These are phyloP conservation scores for Menidia beryllina DNA, from an alignment of 2,113 vertebrate genomes.

Conservation along the genomic window DNA sequence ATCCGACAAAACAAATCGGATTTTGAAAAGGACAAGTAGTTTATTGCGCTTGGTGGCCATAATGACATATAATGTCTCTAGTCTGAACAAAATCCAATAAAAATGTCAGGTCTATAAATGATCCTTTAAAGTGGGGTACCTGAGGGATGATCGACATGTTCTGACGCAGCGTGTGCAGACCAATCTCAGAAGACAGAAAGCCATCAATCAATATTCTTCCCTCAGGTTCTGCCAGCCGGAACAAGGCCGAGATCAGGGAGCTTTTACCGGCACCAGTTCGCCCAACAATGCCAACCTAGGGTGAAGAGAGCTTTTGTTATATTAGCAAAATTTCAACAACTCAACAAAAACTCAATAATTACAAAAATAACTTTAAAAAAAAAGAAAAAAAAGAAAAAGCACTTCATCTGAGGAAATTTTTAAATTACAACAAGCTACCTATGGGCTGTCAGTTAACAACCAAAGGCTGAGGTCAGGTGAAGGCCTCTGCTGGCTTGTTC, in stretches of 20 bases:
- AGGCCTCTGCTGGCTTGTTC: not conserved
- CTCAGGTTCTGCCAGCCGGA: constrained; percentile 91
- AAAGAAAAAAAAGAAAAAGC: no score
- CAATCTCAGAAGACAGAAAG: constrained; percentile 89
- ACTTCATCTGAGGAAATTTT: not conserved
- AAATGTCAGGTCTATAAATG: not conserved
- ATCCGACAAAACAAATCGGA: constrained; percentile 23
- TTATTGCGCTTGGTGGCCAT: not conserved
- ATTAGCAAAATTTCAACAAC: not conserved
- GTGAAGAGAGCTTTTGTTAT: constrained; percentile 13
- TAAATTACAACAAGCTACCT: not conserved
- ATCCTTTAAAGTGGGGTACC: constrained; percentile 73
- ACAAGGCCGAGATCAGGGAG: constrained; percentile 92
- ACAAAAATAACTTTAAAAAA: no score
- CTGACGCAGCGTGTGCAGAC: constrained; percentile 90
- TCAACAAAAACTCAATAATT: not conserved
- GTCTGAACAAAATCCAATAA: not conserved
- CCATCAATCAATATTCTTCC: constrained; percentile 92
- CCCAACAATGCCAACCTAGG: constrained; percentile 93
- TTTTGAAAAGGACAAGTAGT: constrained; percentile 9
- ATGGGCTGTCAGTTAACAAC: not conserved
- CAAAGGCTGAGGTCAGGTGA: not conserved
- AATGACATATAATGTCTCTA: not conserved
- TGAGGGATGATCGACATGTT: constrained; percentile 97
- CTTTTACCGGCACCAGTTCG: constrained; percentile 94